Conservation (phyloP, 2,113 vertebrate genomes). For the Vidua chalybeata region DNA sequence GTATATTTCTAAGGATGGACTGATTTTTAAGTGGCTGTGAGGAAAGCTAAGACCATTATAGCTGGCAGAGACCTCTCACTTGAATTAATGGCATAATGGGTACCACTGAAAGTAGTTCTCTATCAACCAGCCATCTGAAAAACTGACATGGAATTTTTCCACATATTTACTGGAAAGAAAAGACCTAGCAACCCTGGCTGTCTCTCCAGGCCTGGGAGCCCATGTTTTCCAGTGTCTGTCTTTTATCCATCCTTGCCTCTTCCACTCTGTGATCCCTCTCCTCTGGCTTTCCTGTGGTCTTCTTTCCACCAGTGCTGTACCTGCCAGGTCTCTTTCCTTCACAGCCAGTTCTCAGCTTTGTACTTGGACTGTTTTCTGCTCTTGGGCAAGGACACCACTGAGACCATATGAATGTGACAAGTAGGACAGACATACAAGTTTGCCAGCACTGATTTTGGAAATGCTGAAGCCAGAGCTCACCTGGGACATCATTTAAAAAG, state of each 20-base stretch:
- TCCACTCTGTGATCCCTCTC: neutral
- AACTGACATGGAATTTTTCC: neutral
- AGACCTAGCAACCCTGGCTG: neutral
- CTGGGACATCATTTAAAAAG: neutral
- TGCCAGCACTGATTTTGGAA: neutral
- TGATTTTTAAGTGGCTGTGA: neutral
- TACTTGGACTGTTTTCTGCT: rapidly evolving
- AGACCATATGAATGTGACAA: neutral
- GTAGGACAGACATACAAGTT: neutral
- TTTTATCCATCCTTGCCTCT: neutral
- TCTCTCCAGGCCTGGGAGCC: neutral
- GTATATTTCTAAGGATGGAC: neutral
- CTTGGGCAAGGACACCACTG: neutral
- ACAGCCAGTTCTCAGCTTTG: neutral
- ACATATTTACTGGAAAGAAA: neutral
- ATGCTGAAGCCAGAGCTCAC: neutral
- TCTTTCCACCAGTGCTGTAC: neutral
- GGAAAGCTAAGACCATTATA: neutral
- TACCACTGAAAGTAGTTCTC: neutral
- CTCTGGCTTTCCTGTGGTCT: neutral
- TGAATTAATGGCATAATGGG: neutral
- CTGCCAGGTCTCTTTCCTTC: neutral
- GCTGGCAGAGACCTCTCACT: neutral
- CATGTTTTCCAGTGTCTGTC: neutral
- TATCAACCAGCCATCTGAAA: neutral